Evolutionary conservation across 2,797 vertebrate genomes (phyloP), one percentile per base, ranked within the genome.

Genomic region (Cichlasoma orientale): DNA sequence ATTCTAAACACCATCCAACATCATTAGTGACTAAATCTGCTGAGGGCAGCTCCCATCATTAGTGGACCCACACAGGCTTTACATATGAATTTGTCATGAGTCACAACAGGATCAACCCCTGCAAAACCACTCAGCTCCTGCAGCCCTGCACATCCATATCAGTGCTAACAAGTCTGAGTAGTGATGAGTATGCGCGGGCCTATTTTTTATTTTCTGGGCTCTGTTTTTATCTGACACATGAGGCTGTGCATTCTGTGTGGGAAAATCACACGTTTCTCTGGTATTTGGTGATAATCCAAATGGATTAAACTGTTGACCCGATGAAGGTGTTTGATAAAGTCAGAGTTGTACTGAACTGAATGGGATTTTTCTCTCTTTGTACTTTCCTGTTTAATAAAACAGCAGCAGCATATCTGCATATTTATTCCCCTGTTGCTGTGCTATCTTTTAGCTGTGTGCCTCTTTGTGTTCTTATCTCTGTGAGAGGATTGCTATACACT

Each of bases 71-170:
- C 59, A 63, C 0, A 41, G 21, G 33, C 58, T 61, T 13, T 16
- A 21, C 33, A 61, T 14, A n/a, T 61, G 33, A 9, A 33, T 36
- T 19, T 23, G 57, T 19, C 47, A n/a, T 21, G 50, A 61, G 58
- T 0, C 58, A 61, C 21, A 0, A 0, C 58, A 6, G 58, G 33
- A 61, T 41, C 16, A 50, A 7, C 18, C 44, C 5, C 14, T 16
- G 44, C 16, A 47, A 47, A 47, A 50, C 47, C 47, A 50, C 18
- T 50, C 47, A 6, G 16, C 47, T 18, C 47, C 47, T 50, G 8
- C 58, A 1, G 8, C 14, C 58, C 59, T 63, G 38, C 54, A 14
- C 25, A 66, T 16, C 10, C 59, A 63, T 38, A 31, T 38, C 59
- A 63, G 59, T 2, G 0, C 59, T 11, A 18, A 25, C 38, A 38